Conservation (phyloP, 2,113 vertebrate genomes). For the Stegastes partitus region DNA sequence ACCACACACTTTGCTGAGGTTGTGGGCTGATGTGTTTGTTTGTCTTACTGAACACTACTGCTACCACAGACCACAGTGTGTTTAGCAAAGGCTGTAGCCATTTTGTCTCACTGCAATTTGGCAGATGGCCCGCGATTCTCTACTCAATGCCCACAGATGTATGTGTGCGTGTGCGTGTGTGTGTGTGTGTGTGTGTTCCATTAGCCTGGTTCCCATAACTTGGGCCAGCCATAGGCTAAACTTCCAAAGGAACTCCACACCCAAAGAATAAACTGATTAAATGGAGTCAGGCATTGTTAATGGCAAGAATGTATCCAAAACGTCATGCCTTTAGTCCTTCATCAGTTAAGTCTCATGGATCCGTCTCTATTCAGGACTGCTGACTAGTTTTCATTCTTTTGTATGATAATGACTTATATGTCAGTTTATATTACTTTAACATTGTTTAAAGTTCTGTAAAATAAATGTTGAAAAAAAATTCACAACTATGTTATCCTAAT, state of each 20-base stretch:
- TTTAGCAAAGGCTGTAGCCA: conserved; percentile 55
- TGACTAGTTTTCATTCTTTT: background rate
- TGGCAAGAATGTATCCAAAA: conserved; percentile 35
- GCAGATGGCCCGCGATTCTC: conserved; percentile 54
- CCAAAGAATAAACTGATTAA: conserved; percentile 43
- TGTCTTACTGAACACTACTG: conserved; percentile 69
- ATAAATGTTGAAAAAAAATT: too few species aligned
- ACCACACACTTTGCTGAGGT: conserved; percentile 33
- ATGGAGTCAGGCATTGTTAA: conserved; percentile 50
- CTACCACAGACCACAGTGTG: conserved; percentile 71
- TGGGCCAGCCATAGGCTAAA: conserved; percentile 31
- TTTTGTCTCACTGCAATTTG: conserved; percentile 74
- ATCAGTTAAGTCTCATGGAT: conserved; percentile 5
- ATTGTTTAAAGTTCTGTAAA: too few species aligned
- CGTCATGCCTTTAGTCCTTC: conserved; percentile 3
- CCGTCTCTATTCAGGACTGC: background rate
- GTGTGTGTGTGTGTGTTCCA: conserved; percentile 24
- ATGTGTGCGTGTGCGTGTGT: conserved; percentile 48
- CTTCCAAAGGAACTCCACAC: conserved; percentile 61
- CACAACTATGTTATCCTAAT: too few species aligned
- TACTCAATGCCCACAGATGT: conserved; percentile 37
- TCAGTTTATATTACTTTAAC: too few species aligned
- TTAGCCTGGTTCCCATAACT: conserved; percentile 50
- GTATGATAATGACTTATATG: too few species aligned
- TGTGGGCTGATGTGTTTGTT: conserved; percentile 71